Conservation (phyloP, 2,113 vertebrate genomes). For the Vombatus ursinus region DNA sequence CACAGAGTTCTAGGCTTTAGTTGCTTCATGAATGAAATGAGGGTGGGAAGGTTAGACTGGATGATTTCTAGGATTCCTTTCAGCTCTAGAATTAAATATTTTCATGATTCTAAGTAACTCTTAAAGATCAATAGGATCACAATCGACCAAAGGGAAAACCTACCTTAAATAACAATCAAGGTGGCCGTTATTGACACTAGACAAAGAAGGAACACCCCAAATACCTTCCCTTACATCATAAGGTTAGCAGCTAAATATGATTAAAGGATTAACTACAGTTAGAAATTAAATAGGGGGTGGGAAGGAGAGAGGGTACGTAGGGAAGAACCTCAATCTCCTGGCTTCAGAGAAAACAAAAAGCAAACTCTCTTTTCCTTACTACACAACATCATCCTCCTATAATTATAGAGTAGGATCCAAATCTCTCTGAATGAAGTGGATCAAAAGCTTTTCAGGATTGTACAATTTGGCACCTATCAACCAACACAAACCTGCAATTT, state of each 20-base stretch:
- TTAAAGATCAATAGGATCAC: not conserved
- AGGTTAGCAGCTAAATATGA: not conserved
- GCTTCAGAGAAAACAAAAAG: not conserved
- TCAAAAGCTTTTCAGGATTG: fast-evolving
- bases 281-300: not conserved
- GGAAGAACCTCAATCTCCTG: not conserved
- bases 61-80: not conserved
- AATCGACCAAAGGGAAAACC: not conserved
- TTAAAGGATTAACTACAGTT: fast-evolving
- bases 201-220: not conserved
- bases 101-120: not conserved
- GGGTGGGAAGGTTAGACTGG: no score
- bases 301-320: fast-evolving
- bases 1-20: not conserved
- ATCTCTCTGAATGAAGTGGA: fast-evolving
- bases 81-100: not conserved
- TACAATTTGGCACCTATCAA: fast-evolving
- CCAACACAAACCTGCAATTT: constrained; percentile 85
- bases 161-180: not conserved
- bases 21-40: not conserved
- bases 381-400: not conserved
- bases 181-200: not conserved
- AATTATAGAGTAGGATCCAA: fast-evolving
- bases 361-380: fast-evolving
- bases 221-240: fast-evolving